Evolutionary conservation across 2,888 invertebrate species (phyloP).

Genomic region (Drosophila anceps): DNA sequence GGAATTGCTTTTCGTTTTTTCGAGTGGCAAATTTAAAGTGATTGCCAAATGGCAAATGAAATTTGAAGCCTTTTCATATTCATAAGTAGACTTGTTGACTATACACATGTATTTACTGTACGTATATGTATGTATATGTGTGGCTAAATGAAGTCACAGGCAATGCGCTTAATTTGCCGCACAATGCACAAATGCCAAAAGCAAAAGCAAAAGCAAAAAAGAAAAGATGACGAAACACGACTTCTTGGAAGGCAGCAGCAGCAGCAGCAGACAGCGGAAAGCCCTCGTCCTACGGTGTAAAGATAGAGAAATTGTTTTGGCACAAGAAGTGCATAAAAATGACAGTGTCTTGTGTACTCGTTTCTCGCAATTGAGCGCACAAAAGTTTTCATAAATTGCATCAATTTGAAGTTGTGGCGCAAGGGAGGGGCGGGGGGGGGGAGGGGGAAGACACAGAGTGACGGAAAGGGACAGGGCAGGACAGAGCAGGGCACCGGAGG

Average conservation of each 20-base stretch:
- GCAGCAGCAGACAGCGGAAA: not conserved
- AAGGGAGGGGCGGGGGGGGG: not conserved
- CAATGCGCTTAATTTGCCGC: constrained; percentile 75
- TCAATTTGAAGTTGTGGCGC: constrained; percentile 66
- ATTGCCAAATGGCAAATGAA: constrained; percentile 60
- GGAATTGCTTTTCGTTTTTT: constrained; percentile 61
- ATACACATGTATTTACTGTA: not conserved
- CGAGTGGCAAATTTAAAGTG: constrained; percentile 56
- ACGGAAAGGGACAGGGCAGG: not conserved
- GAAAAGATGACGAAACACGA: constrained; percentile 6
- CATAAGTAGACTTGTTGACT: constrained; percentile 2
- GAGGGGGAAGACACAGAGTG: not conserved
- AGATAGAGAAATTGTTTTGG: constrained; percentile 71
- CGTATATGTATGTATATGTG: constrained; percentile 34
- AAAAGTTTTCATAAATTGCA: constrained; percentile 81
- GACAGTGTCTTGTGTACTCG: constrained; percentile 71
- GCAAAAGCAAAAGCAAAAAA: no score
- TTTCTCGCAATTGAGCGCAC: constrained; percentile 77
- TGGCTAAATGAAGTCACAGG: constrained; percentile 65
- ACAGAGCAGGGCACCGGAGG: no score
- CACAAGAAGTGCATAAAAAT: constrained; percentile 74
- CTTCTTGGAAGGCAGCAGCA: constrained; percentile 28
- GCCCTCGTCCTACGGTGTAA: not conserved
- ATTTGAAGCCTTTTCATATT: constrained; percentile 50
- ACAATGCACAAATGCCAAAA: constrained; percentile 57